These are phyloP conservation scores for Hystrix brachyura DNA, from an alignment of 2,113 vertebrate species.

Conservation along the genomic window DNA sequence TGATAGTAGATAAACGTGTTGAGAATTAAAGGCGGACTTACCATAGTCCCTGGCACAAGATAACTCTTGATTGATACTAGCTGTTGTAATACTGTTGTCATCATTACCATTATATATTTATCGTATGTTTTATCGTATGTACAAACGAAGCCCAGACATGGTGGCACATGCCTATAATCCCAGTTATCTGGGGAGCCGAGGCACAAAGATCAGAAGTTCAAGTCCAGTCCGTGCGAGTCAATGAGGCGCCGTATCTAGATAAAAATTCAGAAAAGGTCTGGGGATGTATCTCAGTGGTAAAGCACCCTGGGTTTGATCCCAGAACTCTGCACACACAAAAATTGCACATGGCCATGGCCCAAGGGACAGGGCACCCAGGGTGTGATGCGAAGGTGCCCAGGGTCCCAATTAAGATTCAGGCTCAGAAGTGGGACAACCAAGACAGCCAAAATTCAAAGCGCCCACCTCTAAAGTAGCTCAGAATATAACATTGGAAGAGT, in stretches of 20 bases:
- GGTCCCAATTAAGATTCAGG: neutral
- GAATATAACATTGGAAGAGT: neutral
- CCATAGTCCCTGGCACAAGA: neutral
- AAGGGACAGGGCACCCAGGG: neutral
- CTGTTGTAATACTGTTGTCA: too few species aligned
- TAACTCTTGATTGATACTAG: neutral
- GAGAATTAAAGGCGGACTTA: neutral
- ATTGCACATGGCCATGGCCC: neutral
- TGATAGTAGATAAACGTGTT: neutral
- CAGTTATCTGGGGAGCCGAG: neutral
- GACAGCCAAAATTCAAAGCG: neutral
- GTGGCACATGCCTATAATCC: neutral
- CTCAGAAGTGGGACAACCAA: neutral
- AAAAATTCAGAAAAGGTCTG: neutral
- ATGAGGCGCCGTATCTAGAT: neutral
- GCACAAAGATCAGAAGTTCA: neutral
- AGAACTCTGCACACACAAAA: neutral
- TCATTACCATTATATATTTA: neutral
- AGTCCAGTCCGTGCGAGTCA: neutral
- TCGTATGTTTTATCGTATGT: neutral
- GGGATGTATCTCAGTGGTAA: neutral
- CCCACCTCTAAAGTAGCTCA: rapidly evolving
- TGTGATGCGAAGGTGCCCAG: rapidly evolving
- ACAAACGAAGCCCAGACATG: neutral
- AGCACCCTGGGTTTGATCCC: neutral